phyloP scores from a whole-genome alignment of 2,113 vertebrate species.

The Pseudonaja textilis region DNA sequence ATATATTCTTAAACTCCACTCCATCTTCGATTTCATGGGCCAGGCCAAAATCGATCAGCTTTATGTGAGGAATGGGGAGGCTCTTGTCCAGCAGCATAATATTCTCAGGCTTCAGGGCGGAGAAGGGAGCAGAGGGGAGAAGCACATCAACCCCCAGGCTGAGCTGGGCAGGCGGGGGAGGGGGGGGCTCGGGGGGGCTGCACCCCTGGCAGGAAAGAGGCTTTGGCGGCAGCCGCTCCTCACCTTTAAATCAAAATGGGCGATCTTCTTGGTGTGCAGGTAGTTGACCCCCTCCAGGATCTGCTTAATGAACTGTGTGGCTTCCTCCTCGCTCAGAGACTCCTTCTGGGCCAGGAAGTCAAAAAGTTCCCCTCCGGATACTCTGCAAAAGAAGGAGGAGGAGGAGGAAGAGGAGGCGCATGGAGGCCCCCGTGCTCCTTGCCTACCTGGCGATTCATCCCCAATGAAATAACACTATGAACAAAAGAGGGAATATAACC shows the following conservation, averaged over 20 bases:
- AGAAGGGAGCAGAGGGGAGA: background rate
- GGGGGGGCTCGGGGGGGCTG: background rate
- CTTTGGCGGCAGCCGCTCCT: background rate
- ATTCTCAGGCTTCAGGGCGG: slow-evolving; percentile 89
- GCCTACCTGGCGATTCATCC: background rate
- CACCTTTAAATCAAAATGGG: slow-evolving; percentile 96
- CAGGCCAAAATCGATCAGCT: slow-evolving; percentile 95
- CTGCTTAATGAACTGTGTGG: slow-evolving; percentile 96
- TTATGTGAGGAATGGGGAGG: slow-evolving; percentile 85
- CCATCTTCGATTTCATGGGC: slow-evolving; percentile 93
- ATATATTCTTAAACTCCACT: slow-evolving; percentile 95
- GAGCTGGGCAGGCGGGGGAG: background rate
- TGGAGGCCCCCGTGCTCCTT: background rate
- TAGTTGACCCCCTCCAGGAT: slow-evolving; percentile 92
- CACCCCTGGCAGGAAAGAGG: background rate
- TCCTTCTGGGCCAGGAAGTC: slow-evolving; percentile 97
- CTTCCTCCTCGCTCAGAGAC: slow-evolving; percentile 94
- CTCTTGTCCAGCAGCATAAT: slow-evolving; percentile 96
- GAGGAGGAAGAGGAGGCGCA: background rate
- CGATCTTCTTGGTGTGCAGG: slow-evolving; percentile 89
- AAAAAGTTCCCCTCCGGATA: slow-evolving; percentile 95
- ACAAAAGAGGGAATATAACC: background rate
- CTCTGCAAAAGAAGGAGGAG: slow-evolving; percentile 71
- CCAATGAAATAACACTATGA: background rate
- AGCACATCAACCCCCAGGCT: background rate